Evolutionary conservation across 2,888 invertebrate genomes (phyloP).

Genomic region (Calameuta pallipes): DNA sequence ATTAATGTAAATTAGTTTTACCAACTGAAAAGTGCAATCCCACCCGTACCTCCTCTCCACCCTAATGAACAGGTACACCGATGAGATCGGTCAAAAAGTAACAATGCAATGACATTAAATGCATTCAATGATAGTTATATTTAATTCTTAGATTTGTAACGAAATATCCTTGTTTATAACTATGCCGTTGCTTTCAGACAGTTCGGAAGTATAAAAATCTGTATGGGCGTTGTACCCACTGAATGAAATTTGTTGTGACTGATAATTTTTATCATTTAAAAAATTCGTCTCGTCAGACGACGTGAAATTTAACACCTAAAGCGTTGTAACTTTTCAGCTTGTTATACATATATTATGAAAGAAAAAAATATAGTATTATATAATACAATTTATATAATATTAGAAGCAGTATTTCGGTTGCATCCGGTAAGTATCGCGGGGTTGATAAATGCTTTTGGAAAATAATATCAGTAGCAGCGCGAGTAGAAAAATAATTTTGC

Average conservation of each 20-base stretch:
- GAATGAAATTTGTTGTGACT: background rate
- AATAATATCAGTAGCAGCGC: background rate
- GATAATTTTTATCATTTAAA: background rate
- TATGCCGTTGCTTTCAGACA: background rate
- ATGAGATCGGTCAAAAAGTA: no score
- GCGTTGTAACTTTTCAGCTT: background rate
- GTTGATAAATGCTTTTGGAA: background rate
- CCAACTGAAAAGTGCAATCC: no score
- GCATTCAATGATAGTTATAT: background rate
- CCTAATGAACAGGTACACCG: no score
- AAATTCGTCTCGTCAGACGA: background rate
- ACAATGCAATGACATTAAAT: no score
- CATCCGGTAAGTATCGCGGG: background rate
- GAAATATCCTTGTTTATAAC: background rate
- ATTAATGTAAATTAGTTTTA: background rate
- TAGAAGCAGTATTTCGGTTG: background rate
- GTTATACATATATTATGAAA: background rate
- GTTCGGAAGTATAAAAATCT: background rate
- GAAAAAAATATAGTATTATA: background rate
- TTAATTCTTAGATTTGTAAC: background rate
- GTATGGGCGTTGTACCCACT: background rate
- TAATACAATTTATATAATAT: background rate
- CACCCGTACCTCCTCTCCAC: no score
- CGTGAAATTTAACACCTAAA: background rate
- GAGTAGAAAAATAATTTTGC: background rate